Conservation (phyloP, 2,797 vertebrate genomes). For the Gadopsis bispinosus region DNA sequence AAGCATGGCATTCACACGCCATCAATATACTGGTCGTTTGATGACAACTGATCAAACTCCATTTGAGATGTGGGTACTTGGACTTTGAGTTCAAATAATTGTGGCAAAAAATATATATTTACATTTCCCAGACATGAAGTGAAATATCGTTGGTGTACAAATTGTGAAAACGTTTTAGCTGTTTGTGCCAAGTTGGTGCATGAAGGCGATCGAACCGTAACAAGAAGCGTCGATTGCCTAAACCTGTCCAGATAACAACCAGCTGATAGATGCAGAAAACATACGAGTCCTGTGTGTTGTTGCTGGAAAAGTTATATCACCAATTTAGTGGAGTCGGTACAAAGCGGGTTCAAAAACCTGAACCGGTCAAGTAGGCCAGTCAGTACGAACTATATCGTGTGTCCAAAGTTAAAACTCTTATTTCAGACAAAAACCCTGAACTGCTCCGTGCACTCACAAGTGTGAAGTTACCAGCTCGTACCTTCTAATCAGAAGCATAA, state of each 20-base stretch:
- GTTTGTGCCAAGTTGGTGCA: neutral
- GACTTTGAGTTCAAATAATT: neutral
- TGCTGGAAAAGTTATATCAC: neutral
- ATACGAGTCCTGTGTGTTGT: no score
- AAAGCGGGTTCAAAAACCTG: neutral
- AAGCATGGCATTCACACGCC: neutral
- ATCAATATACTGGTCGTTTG: neutral
- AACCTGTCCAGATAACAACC: neutral
- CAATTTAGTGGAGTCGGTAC: neutral
- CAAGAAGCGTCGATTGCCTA: neutral
- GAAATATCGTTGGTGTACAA: neutral
- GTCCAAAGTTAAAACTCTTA: neutral
- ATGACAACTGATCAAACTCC: neutral
- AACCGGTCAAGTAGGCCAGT: neutral
- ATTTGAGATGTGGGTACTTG: neutral
- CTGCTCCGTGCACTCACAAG: neutral
- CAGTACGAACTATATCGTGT: neutral
- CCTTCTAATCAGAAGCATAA: conserved; percentile 8
- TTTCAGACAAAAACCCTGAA: neutral
- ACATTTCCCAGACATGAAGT: neutral
- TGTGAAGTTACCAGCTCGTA: neutral
- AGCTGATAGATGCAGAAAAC: neutral
- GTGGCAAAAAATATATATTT: neutral
- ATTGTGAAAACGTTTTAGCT: neutral
- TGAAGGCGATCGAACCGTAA: neutral